Percentiles rank a stretch among this genome's conserved stretches.
phyloP scores from a whole-genome alignment of 2,113 vertebrate genomes.

The Bos indicus region DNA sequence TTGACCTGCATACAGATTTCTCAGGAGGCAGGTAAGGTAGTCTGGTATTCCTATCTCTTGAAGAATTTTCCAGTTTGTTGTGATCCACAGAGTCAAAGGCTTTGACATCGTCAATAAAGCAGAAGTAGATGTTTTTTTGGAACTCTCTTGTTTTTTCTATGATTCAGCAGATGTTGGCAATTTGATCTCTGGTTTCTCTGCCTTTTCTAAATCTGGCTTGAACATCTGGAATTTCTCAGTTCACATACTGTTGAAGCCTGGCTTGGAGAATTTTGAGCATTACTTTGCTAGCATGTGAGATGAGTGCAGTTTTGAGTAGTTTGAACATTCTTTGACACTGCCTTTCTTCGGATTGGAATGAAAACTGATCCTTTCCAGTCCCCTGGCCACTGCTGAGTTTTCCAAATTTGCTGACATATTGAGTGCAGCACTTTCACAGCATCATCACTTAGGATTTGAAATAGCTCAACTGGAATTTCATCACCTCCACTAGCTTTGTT shows the following conservation, averaged over 20 bases:
- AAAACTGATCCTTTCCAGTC: background rate
- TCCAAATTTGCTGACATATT: background rate
- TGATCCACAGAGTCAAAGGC: background rate
- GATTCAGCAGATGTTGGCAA: background rate
- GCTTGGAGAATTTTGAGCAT: background rate
- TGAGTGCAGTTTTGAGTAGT: background rate
- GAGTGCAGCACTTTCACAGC: background rate
- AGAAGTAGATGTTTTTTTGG: background rate
- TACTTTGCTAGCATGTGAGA: background rate
- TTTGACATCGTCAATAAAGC: background rate
- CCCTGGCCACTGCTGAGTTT: background rate
- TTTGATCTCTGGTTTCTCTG: background rate
- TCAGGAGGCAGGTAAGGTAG: background rate
- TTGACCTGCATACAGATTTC: background rate
- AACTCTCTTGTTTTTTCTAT: background rate
- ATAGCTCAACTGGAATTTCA: background rate
- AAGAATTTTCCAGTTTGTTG: background rate
- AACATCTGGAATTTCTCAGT: background rate
- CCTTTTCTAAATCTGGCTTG: background rate
- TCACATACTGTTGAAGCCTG: background rate
- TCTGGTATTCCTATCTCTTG: background rate
- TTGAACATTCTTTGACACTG: background rate
- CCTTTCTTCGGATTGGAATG: background rate
- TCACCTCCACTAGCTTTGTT: background rate
- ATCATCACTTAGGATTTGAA: background rate